phyloP scores from a whole-genome alignment of 2,888 invertebrate genomes.

The Diachrysia chrysitis region DNA sequence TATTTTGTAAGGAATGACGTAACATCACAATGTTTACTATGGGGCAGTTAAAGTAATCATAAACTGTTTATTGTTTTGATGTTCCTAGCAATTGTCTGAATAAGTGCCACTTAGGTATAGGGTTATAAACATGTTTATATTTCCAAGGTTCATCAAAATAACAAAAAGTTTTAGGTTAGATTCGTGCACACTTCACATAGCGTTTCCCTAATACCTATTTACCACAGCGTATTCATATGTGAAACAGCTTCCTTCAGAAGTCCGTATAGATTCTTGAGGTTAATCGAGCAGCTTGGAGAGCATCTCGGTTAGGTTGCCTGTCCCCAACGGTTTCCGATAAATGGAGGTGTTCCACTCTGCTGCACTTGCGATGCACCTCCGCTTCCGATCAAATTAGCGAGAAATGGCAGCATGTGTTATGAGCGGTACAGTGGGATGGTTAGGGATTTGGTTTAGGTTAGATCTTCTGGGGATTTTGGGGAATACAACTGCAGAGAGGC shows the following conservation, averaged over 20 bases:
- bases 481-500: background rate
- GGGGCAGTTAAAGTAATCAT: constrained; percentile 34
- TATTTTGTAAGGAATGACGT: constrained; percentile 31
- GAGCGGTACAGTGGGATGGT: background rate
- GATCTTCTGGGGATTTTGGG: background rate
- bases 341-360: constrained; percentile 30
- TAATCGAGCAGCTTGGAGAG: constrained; percentile 40
- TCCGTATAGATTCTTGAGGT: constrained; percentile 25
- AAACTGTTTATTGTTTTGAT: constrained; percentile 30
- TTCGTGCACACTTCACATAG: too few species aligned
- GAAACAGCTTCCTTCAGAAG: constrained; percentile 15
- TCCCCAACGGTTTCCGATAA: constrained; percentile 29
- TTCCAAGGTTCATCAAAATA: background rate
- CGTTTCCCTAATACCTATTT: background rate
- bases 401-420: background rate
- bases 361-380: constrained; percentile 32
- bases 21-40: constrained; percentile 35
- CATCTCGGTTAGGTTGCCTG: constrained; percentile 18
- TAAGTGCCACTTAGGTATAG: background rate
- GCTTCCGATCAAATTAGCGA: background rate
- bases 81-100: constrained; percentile 16
- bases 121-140: background rate
- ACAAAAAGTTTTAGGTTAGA: too few species aligned
- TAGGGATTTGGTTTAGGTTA: background rate
- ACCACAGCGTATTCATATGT: background rate